A percentile compares a stretch with the other conserved stretches of the same genome.
Conservation (phyloP, 2,113 vertebrate genomes). For the Forbesichthys agassizii region DNA sequence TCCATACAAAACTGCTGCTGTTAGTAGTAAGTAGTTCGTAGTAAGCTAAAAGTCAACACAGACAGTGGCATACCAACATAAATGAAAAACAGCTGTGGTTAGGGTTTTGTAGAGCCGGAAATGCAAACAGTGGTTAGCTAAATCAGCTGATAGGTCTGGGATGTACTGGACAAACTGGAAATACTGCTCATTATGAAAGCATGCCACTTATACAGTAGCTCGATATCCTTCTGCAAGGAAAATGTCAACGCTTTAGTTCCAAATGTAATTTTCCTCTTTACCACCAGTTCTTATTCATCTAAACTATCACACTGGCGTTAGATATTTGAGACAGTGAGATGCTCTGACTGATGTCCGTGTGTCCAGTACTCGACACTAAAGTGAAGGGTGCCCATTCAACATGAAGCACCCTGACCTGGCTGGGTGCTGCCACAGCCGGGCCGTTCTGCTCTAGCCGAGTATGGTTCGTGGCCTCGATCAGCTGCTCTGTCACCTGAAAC, state of each 20-base stretch:
- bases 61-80: constrained; percentile 43
- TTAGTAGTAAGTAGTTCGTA: constrained; percentile 19
- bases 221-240: neutral
- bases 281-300: too few species aligned
- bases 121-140: constrained; percentile 50
- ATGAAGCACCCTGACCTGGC: constrained; percentile 78
- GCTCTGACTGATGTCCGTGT: neutral
- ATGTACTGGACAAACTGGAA: constrained; percentile 67
- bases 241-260: neutral
- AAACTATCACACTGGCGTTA: too few species aligned
- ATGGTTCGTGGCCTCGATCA: constrained; percentile 79
- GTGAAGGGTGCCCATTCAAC: constrained; percentile 53
- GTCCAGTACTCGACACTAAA: constrained; percentile 59
- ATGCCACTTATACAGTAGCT: neutral
- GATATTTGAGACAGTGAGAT: too few species aligned
- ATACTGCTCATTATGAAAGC: constrained; percentile 5
- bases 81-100: constrained; percentile 44
- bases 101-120: constrained; percentile 33
- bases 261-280: too few species aligned
- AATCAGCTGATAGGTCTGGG: constrained; percentile 31
- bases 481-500: constrained; percentile 87
- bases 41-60: constrained; percentile 19
- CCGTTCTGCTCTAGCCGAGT: constrained; percentile 77
- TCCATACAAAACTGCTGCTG: constrained; percentile 6
- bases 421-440: constrained; percentile 60